Base-by-base conservation (phyloP, 2,113 vertebrate species). In the Thunnus thynnus region DNA sequence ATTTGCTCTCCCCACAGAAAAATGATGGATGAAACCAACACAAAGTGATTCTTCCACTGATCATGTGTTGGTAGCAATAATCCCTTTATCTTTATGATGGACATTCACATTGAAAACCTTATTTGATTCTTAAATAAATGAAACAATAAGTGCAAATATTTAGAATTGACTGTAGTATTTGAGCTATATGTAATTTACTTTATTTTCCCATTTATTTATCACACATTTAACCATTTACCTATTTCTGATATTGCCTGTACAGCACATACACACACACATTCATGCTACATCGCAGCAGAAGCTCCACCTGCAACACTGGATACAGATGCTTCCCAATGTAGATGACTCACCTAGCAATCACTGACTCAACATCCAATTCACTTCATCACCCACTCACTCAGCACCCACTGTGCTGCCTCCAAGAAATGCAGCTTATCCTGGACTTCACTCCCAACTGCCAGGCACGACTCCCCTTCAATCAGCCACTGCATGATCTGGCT, bases 351-450 rank as follows among this genome's bases (percentile, higher is more conserved):
- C 65, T 44, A 66, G 64, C 72, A 82, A 65, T 74, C 72, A 80
- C 62, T 51, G 60, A 82, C 36, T 66, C 70, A 16, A 62, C 65
- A 61, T 76, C 65, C 14, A 1, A 56, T 76, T 79, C 69, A 36
- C 81, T 74, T 36, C 73, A 84, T 72, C 57, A 62, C 70, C 55
- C 73, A 78, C 55, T 82, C 74, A 80, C 72, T 68, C 65, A 74
- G 76, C 63, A 72, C 63, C 76, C 72, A 61, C 82, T 36, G 72
- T 60, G 86, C 84, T 80, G 91, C 87, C 78, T 89, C 91, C 56
- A 80, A 91, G 92, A 92, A 94, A 92, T 74, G 80, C 88, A 93
- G 95, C 92, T 97, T 95, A 96, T 94, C 94, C 91, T 86, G 94
- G 94, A 97, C 96, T 95, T 96, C 82, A 82, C 86, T 95, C 92